A percentile compares a stretch with the other conserved stretches of the same genome.
These are phyloP conservation scores for Aquatica leii DNA, from an alignment of 2,888 invertebrate species.

Conservation along the genomic window DNA sequence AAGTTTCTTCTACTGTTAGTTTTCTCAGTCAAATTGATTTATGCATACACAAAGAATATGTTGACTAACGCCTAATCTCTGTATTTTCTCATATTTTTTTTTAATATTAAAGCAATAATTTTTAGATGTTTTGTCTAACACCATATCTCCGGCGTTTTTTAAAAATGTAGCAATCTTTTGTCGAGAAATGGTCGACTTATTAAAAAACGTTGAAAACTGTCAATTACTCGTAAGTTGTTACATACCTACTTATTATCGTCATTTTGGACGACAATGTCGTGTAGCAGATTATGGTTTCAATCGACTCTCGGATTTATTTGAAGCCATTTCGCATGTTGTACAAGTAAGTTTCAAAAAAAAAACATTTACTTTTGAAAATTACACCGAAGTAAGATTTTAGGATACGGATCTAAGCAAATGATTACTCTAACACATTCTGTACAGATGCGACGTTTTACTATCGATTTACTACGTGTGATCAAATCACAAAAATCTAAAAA, in stretches of 20 bases:
- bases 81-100: too few relatives aligned
- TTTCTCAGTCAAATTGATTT: too few relatives aligned
- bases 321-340: slow-evolving; percentile 84
- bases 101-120: too few relatives aligned
- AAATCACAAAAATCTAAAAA: slow-evolving; percentile 84
- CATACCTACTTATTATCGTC: slow-evolving; percentile 95
- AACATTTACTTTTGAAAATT: too few relatives aligned
- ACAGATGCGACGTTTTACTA: slow-evolving; percentile 89
- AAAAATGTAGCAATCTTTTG: slow-evolving; percentile 82
- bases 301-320: slow-evolving; percentile 88
- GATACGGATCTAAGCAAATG: slow-evolving; percentile 85
- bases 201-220: slow-evolving; percentile 82
- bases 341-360: slow-evolving; percentile 65
- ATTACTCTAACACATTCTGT: slow-evolving; percentile 89
- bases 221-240: slow-evolving; percentile 85
- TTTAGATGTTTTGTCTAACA: slow-evolving; percentile 57
- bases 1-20: too few relatives aligned
- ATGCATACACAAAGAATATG: too few relatives aligned
- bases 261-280: slow-evolving; percentile 93
- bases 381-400: slow-evolving; percentile 73
- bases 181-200: slow-evolving; percentile 84
- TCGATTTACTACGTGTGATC: slow-evolving; percentile 88
- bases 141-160: slow-evolving; percentile 72
- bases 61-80: too few relatives aligned
- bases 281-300: slow-evolving; percentile 97